Evolutionary conservation across 2,888 invertebrate genomes (phyloP), one percentile per base, ranked within the genome.

Genomic region (Isotomurus palustris): DNA sequence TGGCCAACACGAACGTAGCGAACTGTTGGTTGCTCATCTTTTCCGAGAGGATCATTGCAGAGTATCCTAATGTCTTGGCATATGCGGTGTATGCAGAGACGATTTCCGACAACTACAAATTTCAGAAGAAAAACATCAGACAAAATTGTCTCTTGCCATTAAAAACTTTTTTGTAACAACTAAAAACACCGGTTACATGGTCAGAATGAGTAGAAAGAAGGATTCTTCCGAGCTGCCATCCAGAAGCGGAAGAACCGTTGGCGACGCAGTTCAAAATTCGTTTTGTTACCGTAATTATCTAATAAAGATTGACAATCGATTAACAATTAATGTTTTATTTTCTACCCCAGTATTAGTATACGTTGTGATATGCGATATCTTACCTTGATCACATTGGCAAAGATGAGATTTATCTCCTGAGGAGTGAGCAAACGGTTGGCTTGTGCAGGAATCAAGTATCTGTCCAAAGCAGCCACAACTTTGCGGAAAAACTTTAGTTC

Each of bases 281-380:
- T 54, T 69, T 69, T 57, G 66, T 67, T 61, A 64, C 66, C 56
- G 67, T 67, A 54, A 69, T 69, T 52, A 69, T 67, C 69, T 69
- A 38, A 14, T 35, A n/a, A n/a, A n/a, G n/a, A n/a, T n/a, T n/a
- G n/a, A n/a, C n/a, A n/a, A n/a, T n/a, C n/a, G n/a, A n/a, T 17
- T 6, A 49, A 6, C 24, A 17, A 49, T 25, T 47, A 14, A 22
- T 5, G 8, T 8, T 44, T 22, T 22, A 10, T 21, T 10, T 5
- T 22, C 5, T 5, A 49, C 32, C 17, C 22, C 14, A 35, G 8
- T n/a, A 28, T 29, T 28, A 8, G 27, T 28, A 47, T 17, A 28
- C 10, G 19, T 40, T 8, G n/a, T 17, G 14, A 29, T 28, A 49
- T n/a, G 27, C 14, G 17, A 29, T 3, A 22, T 28, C 28, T 60